Conservation (phyloP, 1,140 invertebrate species). For the Dinothrombium tinctorium region DNA sequence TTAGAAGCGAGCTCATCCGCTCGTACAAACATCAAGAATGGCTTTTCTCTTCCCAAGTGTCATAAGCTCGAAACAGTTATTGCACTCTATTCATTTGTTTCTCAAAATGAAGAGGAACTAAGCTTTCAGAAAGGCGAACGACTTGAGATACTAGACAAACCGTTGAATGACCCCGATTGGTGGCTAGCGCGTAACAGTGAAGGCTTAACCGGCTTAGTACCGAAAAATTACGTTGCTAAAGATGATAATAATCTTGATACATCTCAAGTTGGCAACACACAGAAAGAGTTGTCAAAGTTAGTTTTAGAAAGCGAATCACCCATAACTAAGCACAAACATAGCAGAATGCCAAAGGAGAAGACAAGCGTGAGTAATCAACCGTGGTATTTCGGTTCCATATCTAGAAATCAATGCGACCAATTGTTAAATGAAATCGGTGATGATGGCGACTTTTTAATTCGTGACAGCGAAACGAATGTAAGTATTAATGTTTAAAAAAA, state of each 20-base stretch:
- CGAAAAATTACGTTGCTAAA: constrained; percentile 76
- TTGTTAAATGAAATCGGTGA: constrained; percentile 75
- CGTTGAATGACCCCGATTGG: constrained; percentile 91
- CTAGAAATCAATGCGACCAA: constrained; percentile 77
- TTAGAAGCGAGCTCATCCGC: background rate
- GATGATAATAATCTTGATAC: constrained; percentile 15
- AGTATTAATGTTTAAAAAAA: constrained; percentile 20
- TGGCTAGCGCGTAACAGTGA: constrained; percentile 77
- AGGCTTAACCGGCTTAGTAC: constrained; percentile 72
- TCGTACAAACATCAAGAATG: background rate
- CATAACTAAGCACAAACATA: background rate
- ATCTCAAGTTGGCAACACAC: background rate
- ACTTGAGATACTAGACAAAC: constrained; percentile 79
- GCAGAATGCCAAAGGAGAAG: constrained; percentile 21
- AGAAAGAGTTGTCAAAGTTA: constrained; percentile 5
- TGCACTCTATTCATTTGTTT: constrained; percentile 75
- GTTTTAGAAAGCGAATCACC: background rate
- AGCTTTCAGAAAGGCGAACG: constrained; percentile 88
- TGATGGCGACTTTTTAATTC: constrained; percentile 92
- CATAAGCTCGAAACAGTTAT: constrained; percentile 58
- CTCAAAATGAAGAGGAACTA: constrained; percentile 86
- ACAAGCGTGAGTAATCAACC: constrained; percentile 40
- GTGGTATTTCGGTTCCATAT: constrained; percentile 93
- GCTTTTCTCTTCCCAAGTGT: too few species aligned
- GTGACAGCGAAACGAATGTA: constrained; percentile 96